Percentiles rank a stretch among this genome's conserved stretches.
These are phyloP conservation scores for Hylia prasina DNA, from an alignment of 2,113 vertebrate species.

Conservation along the genomic window DNA sequence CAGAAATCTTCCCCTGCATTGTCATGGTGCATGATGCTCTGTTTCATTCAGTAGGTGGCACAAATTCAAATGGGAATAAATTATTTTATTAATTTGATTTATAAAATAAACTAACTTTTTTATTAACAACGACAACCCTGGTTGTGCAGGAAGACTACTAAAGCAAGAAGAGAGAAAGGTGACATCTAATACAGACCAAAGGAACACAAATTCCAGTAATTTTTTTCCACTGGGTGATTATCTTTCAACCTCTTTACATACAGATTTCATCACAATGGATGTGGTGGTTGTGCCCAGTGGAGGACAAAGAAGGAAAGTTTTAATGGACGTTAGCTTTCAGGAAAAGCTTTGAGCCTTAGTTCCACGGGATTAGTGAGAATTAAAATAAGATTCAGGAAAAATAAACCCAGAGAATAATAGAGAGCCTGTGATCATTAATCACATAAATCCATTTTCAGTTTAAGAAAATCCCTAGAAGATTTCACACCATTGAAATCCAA, in stretches of 20 bases:
- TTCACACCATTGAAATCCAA: constrained; percentile 26
- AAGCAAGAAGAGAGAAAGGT: neutral
- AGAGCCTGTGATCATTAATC: constrained; percentile 35
- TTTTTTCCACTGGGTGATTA: neutral
- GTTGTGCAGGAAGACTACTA: neutral
- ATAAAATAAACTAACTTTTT: constrained; percentile 13
- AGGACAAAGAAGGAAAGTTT: constrained; percentile 27
- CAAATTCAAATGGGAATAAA: neutral
- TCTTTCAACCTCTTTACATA: neutral
- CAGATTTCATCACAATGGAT: constrained; percentile 38
- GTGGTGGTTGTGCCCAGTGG: neutral
- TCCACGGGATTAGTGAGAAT: constrained; percentile 32
- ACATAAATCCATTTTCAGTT: constrained; percentile 31
- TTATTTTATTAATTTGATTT: constrained; percentile 1
- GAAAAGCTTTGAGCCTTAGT: constrained; percentile 50
- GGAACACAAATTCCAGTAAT: neutral
- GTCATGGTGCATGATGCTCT: neutral
- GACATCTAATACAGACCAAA: neutral
- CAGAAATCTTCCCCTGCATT: neutral
- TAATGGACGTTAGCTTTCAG: constrained; percentile 21
- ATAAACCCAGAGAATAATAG: constrained; percentile 36
- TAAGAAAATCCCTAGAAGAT: constrained; percentile 21
- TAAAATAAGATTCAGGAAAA: constrained; percentile 53
- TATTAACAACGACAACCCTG: neutral
- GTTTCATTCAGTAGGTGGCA: neutral